Conservation (phyloP, 2,888 invertebrate species). For the Arctia plantaginis region DNA sequence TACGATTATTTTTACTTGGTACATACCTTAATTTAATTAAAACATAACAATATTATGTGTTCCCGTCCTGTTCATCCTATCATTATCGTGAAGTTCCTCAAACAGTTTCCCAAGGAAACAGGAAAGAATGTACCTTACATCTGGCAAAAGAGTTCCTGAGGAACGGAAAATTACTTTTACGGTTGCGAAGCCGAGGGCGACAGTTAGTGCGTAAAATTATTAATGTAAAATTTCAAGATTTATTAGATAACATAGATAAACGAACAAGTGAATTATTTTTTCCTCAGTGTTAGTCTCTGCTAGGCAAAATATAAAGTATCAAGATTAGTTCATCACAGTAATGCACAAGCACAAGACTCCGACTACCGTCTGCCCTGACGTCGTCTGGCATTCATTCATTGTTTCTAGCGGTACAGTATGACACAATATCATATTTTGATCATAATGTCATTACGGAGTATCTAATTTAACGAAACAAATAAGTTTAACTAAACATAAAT, state of each 20-base stretch:
- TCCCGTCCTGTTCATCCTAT: too few relatives aligned
- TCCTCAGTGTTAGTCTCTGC: neutral
- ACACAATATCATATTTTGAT: constrained; percentile 24
- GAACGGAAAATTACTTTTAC: too few relatives aligned
- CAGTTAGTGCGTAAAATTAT: too few relatives aligned
- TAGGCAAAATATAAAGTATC: constrained; percentile 10
- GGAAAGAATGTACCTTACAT: too few relatives aligned
- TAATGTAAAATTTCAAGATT: neutral
- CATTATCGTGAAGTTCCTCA: too few relatives aligned
- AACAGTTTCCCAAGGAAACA: too few relatives aligned
- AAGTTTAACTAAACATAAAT: neutral
- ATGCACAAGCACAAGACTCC: constrained; percentile 12
- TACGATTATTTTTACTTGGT: neutral
- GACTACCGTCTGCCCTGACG: constrained; percentile 55
- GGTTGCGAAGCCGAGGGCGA: too few relatives aligned
- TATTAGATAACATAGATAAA: neutral
- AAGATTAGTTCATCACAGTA: constrained; percentile 12
- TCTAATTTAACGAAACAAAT: neutral
- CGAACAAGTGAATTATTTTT: neutral
- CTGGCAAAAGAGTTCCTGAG: too few relatives aligned
- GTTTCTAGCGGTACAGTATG: constrained; percentile 50
- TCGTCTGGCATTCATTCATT: constrained; percentile 66
- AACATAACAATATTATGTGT: too few relatives aligned
- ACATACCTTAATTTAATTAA: too few relatives aligned
- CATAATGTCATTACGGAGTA: constrained; percentile 7